Evolutionary conservation across 1,140 invertebrate genomes (phyloP).

Genomic region (Brachionus koreanus): DNA sequence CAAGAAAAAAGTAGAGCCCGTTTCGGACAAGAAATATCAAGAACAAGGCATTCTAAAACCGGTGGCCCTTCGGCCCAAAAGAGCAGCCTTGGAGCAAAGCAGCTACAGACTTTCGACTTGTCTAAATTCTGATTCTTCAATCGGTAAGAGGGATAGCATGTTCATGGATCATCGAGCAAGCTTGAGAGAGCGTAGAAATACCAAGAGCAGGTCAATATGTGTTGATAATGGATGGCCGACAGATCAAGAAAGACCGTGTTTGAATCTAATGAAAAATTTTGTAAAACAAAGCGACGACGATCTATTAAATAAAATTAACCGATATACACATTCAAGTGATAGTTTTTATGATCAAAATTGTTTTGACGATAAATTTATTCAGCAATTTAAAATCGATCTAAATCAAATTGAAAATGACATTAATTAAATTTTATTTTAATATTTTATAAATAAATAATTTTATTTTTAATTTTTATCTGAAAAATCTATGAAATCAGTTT

Average conservation of each 20-base stretch:
- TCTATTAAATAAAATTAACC: background rate
- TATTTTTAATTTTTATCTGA: background rate
- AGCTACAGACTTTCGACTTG: background rate
- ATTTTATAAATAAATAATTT: background rate
- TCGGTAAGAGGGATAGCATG: background rate
- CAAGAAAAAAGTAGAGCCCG: background rate
- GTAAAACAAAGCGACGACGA: background rate
- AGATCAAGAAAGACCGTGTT: background rate
- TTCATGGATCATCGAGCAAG: background rate
- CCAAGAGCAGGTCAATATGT: background rate
- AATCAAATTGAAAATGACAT: constrained; percentile 32
- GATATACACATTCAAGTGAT: background rate
- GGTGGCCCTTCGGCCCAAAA: background rate
- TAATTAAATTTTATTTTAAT: background rate
- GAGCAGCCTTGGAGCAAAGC: background rate
- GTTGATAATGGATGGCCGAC: background rate
- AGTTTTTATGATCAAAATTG: background rate
- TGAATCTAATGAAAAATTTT: constrained; percentile 24
- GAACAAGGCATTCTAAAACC: background rate
- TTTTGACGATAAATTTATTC: background rate
- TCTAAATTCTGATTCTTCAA: background rate
- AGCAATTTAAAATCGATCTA: constrained; percentile 22
- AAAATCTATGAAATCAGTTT: background rate
- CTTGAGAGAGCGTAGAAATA: background rate
- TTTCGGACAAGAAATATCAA: background rate